Evolutionary conservation across 2,888 invertebrate species (phyloP), one percentile per base, ranked within the genome.

Genomic region (Hyles lineata): DNA sequence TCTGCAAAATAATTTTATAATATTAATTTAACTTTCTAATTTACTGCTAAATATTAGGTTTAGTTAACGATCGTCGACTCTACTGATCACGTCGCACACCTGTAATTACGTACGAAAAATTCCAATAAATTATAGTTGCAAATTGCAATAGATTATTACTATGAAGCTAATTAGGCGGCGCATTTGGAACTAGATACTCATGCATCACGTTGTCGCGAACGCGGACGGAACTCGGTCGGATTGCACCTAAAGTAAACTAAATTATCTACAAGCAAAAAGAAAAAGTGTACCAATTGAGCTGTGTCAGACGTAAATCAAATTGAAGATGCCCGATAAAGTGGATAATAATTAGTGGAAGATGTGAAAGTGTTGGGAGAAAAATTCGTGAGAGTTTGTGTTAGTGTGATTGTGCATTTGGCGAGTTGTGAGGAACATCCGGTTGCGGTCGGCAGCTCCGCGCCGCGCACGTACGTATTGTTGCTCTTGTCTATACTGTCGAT

Each of bases 311-410:
- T 94, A 94, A 94, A 94, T 94, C 94, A 94, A 94, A 94, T 93
- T 94, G 93, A 93, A 94, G 94, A 94, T 94, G 94, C 89, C 90
- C 92, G 94, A 94, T 94, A 94, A 94, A 94, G 94, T 94, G 92
- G 93, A 92, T 94, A 93, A 94, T 94, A 94, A 94, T 94, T 94
- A 94, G 93, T 92, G 90, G 94, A 91, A 91, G 92, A 90, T 88
- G 94, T 90, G 94, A 94, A 94, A 94, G 94, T 85, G 93, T 92
- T 93, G 94, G 92, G 94, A 94, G 94, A 93, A 93, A 94, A 93
- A 94, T 93, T 94, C 93, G 94, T 94, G 93, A 93, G 94, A 94
- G 92, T 90, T 91, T 90, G 89, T 88, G 90, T 91, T 92, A 90
- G 90, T 93, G 90, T 92, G 92, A 94, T 94, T 93, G 93, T 94